Evolutionary conservation across 2,797 vertebrate species (phyloP), one percentile per base, ranked within the genome.

Genomic region (Discoglossus pictus): DNA sequence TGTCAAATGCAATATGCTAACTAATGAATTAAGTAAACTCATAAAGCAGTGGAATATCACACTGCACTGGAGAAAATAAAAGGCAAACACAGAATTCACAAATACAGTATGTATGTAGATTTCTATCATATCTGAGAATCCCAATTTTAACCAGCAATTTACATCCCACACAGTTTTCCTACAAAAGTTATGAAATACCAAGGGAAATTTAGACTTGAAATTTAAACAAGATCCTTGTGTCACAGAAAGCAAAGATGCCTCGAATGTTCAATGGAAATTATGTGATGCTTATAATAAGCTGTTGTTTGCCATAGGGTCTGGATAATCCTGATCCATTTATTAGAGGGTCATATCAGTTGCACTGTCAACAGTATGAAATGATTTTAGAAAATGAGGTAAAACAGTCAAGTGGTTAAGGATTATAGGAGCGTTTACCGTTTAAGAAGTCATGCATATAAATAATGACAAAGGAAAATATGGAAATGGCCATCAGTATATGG

Each of bases 301-400:
- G 76, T 82, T 86, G 78, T 87, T 90, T 90, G 84, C 86, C 73
- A 73, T 84, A 73, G 76, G 80, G 83, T 77, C 81, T 79, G 55
- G 79, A 78, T 89, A 90, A 90, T 87, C 81, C 85, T 77, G 80
- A 77, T 68, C 86, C 80, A 83, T 87, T 88, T 88, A 87, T 83
- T 83, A 84, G 80, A 86, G 74, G 79, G 74, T 74, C 74, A 81
- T 79, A 84, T 84, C 77, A 84, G 79, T 79, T 69, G 78, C 76
- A 84, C 75, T 89, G 86, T 89, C 86, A 88, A 86, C 78, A 89
- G 70, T 67, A 43, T 75, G 74, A 75, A 77, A 83, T 80, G 68
- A 87, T 81, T 84, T 42, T 86, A 85, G 87, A 89, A 92, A 91
- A 93, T 92, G 89, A 90, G 89, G 76, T 86, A 82, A 88, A 91